These are phyloP conservation scores for Phthorimaea operculella DNA, from an alignment of 1,140 invertebrate genomes.

Conservation along the genomic window DNA sequence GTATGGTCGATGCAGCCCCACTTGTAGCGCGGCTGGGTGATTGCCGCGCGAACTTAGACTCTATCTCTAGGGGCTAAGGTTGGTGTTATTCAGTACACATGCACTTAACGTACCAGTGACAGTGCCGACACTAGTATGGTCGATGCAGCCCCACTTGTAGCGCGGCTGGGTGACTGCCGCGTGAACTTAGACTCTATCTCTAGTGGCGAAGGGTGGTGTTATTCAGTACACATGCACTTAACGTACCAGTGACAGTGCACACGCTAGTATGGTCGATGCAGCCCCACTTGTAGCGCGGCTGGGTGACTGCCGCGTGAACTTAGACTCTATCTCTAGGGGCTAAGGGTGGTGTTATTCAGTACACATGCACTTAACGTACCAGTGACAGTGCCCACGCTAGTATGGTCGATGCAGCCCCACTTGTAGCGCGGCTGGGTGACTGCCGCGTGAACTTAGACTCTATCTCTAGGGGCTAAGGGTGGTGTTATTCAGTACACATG, in stretches of 20 bases:
- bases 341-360: too few relatives aligned
- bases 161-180: slow-evolving; percentile 79
- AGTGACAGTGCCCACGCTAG: slow-evolving; percentile 83
- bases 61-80: slow-evolving; percentile 82
- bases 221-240: too few relatives aligned
- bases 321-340: too few relatives aligned
- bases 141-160: slow-evolving; percentile 92
- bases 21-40: slow-evolving; percentile 85
- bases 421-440: too few relatives aligned
- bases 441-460: too few relatives aligned
- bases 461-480: too few relatives aligned
- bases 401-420: slow-evolving; percentile 88
- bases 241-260: slow-evolving; percentile 79
- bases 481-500: too few relatives aligned
- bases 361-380: slow-evolving; percentile 66
- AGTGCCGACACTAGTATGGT: slow-evolving; percentile 83
- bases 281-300: too few relatives aligned
- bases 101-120: slow-evolving; percentile 72
- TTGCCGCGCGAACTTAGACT: slow-evolving; percentile 80
- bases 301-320: too few relatives aligned
- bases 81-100: slow-evolving; percentile 14
- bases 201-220: slow-evolving; percentile 75
- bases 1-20: slow-evolving; percentile 89
- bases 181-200: slow-evolving; percentile 84
- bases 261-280: slow-evolving; percentile 81